A percentile compares a stretch with the other conserved stretches of the same genome.
Conservation (phyloP, 2,797 vertebrate genomes). For the Borostomias antarcticus region DNA sequence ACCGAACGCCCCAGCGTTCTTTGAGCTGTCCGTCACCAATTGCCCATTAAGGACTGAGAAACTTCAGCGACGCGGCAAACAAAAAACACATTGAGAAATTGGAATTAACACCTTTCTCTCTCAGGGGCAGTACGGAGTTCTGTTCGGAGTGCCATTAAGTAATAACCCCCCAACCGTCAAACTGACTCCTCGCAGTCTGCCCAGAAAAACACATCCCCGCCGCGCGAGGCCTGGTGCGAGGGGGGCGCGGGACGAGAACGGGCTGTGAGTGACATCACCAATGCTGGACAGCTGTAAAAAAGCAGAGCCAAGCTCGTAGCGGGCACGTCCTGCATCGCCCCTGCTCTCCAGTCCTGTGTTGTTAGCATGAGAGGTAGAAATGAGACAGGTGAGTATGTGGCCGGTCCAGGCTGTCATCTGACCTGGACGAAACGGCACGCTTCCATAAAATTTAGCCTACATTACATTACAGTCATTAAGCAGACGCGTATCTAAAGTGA, state of each 20-base stretch:
- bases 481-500: too few relatives aligned
- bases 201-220: slow-evolving; percentile 57
- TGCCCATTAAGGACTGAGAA: slow-evolving; percentile 38
- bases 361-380: neutral
- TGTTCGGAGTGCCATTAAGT: slow-evolving; percentile 40
- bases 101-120: slow-evolving; percentile 56
- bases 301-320: slow-evolving; percentile 25
- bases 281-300: slow-evolving; percentile 20
- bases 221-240: slow-evolving; percentile 16
- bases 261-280: slow-evolving; percentile 46
- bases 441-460: too few relatives aligned
- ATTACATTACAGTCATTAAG: too few relatives aligned
- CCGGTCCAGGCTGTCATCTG: too few relatives aligned
- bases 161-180: slow-evolving; percentile 57
- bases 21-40: slow-evolving; percentile 22
- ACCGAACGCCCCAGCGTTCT: slow-evolving; percentile 14
- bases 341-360: neutral
- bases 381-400: too few relatives aligned
- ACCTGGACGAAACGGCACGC: too few relatives aligned
- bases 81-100: slow-evolving; percentile 41
- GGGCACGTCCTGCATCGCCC: neutral
- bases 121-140: slow-evolving; percentile 17
- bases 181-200: slow-evolving; percentile 61
- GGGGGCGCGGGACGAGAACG: slow-evolving; percentile 28
- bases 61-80: slow-evolving; percentile 27